phyloP scores from a whole-genome alignment of 2,888 invertebrate genomes.

The Neoascia interrupta region DNA sequence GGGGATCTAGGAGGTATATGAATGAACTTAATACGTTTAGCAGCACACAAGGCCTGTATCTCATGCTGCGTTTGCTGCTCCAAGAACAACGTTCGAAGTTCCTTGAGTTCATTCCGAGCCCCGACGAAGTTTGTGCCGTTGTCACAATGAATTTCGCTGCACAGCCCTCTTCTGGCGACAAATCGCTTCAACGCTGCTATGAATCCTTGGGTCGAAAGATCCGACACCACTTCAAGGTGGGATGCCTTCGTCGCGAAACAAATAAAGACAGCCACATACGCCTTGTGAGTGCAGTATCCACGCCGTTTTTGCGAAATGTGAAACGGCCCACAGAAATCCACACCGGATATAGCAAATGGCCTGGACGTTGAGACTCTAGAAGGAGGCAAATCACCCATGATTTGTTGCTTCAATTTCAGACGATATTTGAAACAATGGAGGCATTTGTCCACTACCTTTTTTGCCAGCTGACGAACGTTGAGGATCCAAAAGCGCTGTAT shows the following conservation, averaged over 20 bases:
- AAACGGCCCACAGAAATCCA: conserved; percentile 14
- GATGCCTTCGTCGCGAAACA: conserved; percentile 3
- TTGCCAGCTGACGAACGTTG: conserved; percentile 21
- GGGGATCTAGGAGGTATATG: conserved; percentile 59
- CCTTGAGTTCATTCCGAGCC: conserved; percentile 45
- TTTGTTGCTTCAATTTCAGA: not conserved
- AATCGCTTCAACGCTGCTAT: conserved; percentile 53
- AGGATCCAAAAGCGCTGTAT: conserved; percentile 55
- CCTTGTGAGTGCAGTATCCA: conserved; percentile 6
- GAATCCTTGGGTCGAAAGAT: not conserved
- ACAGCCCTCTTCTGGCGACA: conserved; percentile 53
- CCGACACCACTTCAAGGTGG: not conserved
- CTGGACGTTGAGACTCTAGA: not conserved
- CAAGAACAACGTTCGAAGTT: conserved; percentile 35
- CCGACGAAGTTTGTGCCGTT: too few species aligned
- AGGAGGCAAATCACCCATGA: not conserved
- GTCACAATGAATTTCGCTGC: conserved; percentile 40
- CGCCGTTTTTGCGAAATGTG: conserved; percentile 9
- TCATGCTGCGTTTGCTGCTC: conserved; percentile 25
- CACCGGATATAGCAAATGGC: not conserved
- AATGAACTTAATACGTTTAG: conserved; percentile 41
- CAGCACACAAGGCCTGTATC: conserved; percentile 34
- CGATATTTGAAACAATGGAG: conserved; percentile 1
- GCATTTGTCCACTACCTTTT: conserved; percentile 1
- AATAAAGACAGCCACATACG: conserved; percentile 2